Percentiles rank a stretch among this genome's conserved stretches.
Evolutionary conservation across 2,797 vertebrate species (phyloP).

Genomic region (Emydoidea blandingii): DNA sequence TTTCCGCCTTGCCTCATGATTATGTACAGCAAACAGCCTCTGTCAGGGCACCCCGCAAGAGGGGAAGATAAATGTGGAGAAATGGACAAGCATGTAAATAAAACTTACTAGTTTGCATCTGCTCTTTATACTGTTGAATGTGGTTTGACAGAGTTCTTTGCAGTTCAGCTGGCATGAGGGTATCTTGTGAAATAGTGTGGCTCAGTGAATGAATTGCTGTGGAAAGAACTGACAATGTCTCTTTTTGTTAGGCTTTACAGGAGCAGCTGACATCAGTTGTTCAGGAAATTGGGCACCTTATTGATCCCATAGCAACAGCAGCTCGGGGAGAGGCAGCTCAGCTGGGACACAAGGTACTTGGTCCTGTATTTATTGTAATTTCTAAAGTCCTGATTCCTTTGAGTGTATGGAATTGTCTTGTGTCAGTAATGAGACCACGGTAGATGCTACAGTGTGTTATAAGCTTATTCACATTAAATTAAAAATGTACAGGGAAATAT

Average conservation of each 20-base stretch:
- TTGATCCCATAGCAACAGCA: constrained; percentile 94
- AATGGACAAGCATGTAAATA: rapidly evolving
- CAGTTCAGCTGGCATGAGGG: background rate
- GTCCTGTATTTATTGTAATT: rapidly evolving
- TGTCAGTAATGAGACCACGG: background rate
- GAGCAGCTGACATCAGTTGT: constrained; percentile 97
- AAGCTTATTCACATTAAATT: background rate
- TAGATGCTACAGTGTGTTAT: background rate
- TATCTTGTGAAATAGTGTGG: background rate
- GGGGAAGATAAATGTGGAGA: background rate
- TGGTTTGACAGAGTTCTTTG: background rate
- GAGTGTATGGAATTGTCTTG: rapidly evolving
- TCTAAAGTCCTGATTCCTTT: background rate
- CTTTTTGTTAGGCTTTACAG: constrained; percentile 89
- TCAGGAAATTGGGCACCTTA: constrained; percentile 97
- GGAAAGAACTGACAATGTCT: background rate
- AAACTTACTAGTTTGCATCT: background rate
- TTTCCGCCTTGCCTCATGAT: background rate
- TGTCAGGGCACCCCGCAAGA: background rate
- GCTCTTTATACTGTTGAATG: rapidly evolving
- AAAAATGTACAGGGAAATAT: background rate
- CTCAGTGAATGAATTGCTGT: background rate
- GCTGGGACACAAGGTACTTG: constrained; percentile 94
- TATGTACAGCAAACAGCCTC: background rate
- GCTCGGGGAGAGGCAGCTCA: constrained; percentile 96